Evolutionary conservation across 2,888 invertebrate genomes (phyloP).

Genomic region (Thereva unica): DNA sequence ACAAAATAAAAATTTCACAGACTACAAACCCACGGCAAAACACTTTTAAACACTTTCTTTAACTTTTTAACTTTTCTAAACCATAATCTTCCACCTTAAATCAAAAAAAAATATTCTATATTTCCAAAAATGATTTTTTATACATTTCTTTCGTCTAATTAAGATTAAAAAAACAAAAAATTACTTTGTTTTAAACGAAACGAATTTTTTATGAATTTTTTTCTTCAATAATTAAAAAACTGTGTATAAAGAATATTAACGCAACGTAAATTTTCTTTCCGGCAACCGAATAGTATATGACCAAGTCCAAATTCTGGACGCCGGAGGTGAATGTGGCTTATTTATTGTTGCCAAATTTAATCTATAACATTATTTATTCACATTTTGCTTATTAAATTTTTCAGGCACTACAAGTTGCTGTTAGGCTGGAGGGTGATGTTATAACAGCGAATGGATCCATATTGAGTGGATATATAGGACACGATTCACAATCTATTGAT

Average conservation of each 20-base stretch:
- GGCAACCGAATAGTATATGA: constrained; percentile 56
- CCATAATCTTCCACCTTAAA: no score
- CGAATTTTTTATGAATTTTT: no score
- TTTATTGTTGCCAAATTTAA: constrained; percentile 10
- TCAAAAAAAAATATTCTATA: no score
- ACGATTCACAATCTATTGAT: constrained; percentile 55
- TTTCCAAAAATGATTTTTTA: no score
- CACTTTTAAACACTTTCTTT: no score
- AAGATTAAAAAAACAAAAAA: no score
- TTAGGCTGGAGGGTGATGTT: constrained; percentile 94
- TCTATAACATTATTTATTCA: constrained; percentile 6
- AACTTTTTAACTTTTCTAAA: no score
- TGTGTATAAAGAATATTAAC: constrained; percentile 33
- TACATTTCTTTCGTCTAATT: no score
- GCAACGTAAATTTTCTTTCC: constrained; percentile 41
- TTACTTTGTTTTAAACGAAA: no score
- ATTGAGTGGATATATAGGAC: constrained; percentile 68
- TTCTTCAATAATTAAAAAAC: neutral
- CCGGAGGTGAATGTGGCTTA: constrained; percentile 56
- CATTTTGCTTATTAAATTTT: constrained; percentile 42
- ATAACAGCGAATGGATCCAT: constrained; percentile 93
- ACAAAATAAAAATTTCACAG: no score
- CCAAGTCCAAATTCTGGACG: constrained; percentile 59
- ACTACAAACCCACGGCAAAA: no score
- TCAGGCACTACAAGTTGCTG: constrained; percentile 92